Base-by-base conservation (phyloP, 2,797 vertebrate genomes). In the Amphiprion clarkii region DNA sequence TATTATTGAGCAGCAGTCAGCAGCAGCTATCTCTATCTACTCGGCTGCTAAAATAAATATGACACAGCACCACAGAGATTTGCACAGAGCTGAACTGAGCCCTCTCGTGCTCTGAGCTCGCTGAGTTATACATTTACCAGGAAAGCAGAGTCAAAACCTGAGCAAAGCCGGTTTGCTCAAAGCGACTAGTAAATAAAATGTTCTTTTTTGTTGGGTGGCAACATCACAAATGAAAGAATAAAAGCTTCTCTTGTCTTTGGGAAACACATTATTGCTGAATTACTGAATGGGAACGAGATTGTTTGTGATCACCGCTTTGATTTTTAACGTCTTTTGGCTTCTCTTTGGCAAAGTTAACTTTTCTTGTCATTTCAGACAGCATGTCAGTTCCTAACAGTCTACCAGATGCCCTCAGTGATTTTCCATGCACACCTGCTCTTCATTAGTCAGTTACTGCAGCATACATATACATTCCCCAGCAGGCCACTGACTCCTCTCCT, bases 1-100 rank as follows among this genome's bases (percentile, higher is more conserved):
- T 84, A 92, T 93, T 92, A 93, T 93, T 93, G 81, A 92, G 80
- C 70, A 81, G 84, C 84, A 84, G 84, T 82, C 85, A 64, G 88
- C 77, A 88, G 87, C 71, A 74, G 84, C 85, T 82, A 72, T 88
- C 89, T 91, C 86, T 69, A 81, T 87, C 84, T 83, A 48, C 75
- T 78, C n/a, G 83, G 76, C 81, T 84, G 81, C 76, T 89, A 71
- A 89, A 92, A 89, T 92, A 92, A 92, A 92, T 90, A 89, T 83
- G 88, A 88, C 82, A 76, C 79, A 80, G 88, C 70, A 33, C 69
- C 55, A 78, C 46, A 79, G 87, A 85, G 83, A 89, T 85, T 87
- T 74, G 71, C 76, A 72, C 69, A 70, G 76, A 88, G 88, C 76
- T 81, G 82, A 87, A 68, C 77, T 31, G 60, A 81, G 83, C 78